Percentiles rank a stretch among this genome's conserved stretches.
phyloP scores from a whole-genome alignment of 2,797 vertebrate species.

The Oryzias sinensis region DNA sequence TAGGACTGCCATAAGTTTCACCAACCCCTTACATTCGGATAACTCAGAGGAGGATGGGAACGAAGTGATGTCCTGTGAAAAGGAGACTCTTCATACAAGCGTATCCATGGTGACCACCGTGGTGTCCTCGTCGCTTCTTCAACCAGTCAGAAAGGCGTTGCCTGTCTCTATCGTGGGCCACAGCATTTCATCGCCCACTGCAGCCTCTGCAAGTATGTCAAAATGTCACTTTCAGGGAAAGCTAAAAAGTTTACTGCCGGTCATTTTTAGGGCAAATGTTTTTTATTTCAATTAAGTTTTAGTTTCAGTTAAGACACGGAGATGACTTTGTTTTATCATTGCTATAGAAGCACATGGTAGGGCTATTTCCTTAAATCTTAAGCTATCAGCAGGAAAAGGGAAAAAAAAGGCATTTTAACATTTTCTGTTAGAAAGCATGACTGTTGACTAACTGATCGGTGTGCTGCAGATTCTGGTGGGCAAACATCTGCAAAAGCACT shows the following conservation, averaged over 20 bases:
- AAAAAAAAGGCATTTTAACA: constrained; percentile 22
- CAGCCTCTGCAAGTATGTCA: constrained; percentile 84
- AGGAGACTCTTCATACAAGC: constrained; percentile 62
- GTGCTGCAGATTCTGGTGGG: constrained; percentile 51
- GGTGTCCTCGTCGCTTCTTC: constrained; percentile 76
- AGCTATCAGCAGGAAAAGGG: neutral
- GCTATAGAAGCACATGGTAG: constrained; percentile 8
- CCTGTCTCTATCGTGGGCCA: constrained; percentile 92
- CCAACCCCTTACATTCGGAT: constrained; percentile 95
- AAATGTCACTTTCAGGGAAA: constrained; percentile 2
- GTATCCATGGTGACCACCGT: constrained; percentile 86
- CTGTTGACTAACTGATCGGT: constrained; percentile 57
- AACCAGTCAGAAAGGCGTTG: constrained; percentile 83
- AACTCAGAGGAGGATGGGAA: constrained; percentile 88
- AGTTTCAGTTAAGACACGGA: too few relatives aligned
- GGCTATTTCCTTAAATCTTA: neutral
- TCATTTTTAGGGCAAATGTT: neutral
- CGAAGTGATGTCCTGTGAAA: constrained; percentile 64
- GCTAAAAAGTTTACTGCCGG: too few relatives aligned
- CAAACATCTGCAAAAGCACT: constrained; percentile 53
- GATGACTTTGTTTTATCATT: too few relatives aligned
- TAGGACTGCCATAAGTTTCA: constrained; percentile 90
- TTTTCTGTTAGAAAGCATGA: constrained; percentile 41
- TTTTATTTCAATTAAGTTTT: neutral
- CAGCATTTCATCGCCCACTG: constrained; percentile 52